Evolutionary conservation across 92 coral and sea anemone species (phyloP).

Genomic region (Phymanthus crucifer): DNA sequence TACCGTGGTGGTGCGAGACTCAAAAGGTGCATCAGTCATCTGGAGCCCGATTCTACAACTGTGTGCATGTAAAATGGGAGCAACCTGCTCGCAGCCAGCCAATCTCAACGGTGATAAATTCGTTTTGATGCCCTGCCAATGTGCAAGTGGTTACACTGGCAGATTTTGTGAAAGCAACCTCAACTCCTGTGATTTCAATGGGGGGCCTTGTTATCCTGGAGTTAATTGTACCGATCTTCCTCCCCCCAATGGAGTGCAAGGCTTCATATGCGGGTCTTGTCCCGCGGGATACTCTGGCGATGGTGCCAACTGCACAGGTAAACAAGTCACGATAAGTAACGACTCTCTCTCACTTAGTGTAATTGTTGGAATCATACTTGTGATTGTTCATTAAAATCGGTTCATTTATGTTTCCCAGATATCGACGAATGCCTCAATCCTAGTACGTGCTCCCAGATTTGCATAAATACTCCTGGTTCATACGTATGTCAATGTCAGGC

Average conservation of each 20-base stretch:
- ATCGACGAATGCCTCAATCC: constrained; percentile 36
- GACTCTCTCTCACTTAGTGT: constrained; percentile 56
- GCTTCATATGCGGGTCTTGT: constrained; percentile 72
- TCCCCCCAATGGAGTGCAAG: constrained; percentile 47
- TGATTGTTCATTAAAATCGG: background rate
- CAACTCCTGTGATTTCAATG: constrained; percentile 62
- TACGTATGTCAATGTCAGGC: constrained; percentile 39
- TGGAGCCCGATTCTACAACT: constrained; percentile 57
- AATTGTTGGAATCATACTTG: background rate
- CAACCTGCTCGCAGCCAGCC: constrained; percentile 52
- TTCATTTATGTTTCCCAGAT: background rate
- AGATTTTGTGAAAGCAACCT: constrained; percentile 59
- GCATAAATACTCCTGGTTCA: constrained; percentile 55
- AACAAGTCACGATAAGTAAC: constrained; percentile 28
- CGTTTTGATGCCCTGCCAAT: constrained; percentile 59
- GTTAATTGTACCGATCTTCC: constrained; percentile 64
- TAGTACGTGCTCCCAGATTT: constrained; percentile 36
- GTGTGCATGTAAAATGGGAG: constrained; percentile 70
- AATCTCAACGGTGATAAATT: constrained; percentile 47
- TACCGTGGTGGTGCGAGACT: constrained; percentile 59
- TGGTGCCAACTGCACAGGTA: constrained; percentile 69
- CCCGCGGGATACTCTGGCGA: constrained; percentile 69
- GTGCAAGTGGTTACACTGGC: constrained; percentile 67
- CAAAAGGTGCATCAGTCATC: constrained; percentile 53
- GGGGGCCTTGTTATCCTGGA: constrained; percentile 70